phyloP scores from a whole-genome alignment of 2,113 vertebrate species.

The Pluvianellus socialis region DNA sequence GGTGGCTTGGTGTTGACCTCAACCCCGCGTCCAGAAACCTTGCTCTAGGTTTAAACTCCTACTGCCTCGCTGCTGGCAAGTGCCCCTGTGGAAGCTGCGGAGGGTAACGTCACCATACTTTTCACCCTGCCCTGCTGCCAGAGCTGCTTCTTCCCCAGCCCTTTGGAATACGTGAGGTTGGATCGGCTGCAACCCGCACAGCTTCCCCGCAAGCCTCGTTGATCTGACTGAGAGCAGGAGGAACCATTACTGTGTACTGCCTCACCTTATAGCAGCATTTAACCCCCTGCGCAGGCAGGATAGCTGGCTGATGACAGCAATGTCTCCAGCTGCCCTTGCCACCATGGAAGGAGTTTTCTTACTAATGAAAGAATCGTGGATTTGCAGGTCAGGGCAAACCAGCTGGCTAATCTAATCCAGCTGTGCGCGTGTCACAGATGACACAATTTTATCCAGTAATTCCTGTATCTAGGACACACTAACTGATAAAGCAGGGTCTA shows the following conservation, averaged over 20 bases:
- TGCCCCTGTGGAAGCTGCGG: not conserved
- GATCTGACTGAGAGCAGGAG: not conserved
- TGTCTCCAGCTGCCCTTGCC: not conserved
- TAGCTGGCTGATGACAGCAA: not conserved
- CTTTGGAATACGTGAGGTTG: not conserved
- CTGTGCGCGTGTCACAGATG: not conserved
- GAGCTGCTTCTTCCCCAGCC: not conserved
- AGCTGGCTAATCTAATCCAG: not conserved
- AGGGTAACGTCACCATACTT: not conserved
- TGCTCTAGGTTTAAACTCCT: not conserved
- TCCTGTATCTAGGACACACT: not conserved
- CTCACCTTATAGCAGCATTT: not conserved
- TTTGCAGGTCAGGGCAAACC: not conserved
- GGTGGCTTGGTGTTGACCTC: not conserved
- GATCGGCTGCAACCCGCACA: not conserved
- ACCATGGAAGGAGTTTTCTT: not conserved
- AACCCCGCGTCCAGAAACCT: not conserved
- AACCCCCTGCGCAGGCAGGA: not conserved
- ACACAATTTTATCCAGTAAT: not conserved
- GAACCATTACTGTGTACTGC: not conserved
- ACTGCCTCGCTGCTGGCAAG: not conserved
- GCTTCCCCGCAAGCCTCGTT: not conserved
- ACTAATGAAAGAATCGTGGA: not conserved
- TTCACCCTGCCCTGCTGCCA: not conserved
- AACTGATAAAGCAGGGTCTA: not conserved